Conservation (phyloP, 2,888 invertebrate genomes). For the Autographa gamma region DNA sequence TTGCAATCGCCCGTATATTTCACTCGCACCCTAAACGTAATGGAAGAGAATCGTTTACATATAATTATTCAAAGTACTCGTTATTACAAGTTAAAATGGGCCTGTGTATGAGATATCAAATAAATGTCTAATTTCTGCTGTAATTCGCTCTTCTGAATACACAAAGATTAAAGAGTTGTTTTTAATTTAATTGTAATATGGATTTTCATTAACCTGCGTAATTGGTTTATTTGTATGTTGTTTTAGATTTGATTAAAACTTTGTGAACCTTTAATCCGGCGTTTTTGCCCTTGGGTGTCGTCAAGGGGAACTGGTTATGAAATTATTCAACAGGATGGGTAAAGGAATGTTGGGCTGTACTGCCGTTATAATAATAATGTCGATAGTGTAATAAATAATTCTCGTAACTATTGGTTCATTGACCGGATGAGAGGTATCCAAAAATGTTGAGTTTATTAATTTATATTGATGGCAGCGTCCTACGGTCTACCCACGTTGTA, state of each 20-base stretch:
- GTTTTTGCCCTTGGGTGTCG: slow-evolving; percentile 5
- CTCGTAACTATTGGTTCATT: background rate
- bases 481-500: background rate
- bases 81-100: slow-evolving; percentile 58
- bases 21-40: slow-evolving; percentile 50
- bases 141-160: slow-evolving; percentile 43
- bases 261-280: slow-evolving; percentile 9
- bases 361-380: background rate
- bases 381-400: background rate
- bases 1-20: slow-evolving; percentile 38
- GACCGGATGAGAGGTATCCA: background rate
- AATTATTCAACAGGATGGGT: background rate
- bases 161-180: slow-evolving; percentile 45
- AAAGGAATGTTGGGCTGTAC: background rate
- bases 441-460: background rate
- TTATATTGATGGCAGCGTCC: background rate
- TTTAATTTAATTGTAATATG: slow-evolving; percentile 43
- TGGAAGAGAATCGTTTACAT: slow-evolving; percentile 68
- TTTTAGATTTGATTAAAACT: slow-evolving; percentile 31
- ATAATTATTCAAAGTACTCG: slow-evolving; percentile 68
- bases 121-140: slow-evolving; percentile 54
- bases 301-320: background rate
- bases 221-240: slow-evolving; percentile 35
- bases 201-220: slow-evolving; percentile 20
- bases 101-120: slow-evolving; percentile 53